Evolutionary conservation across 2,113 vertebrate genomes (phyloP), one percentile per base, ranked within the genome.

Genomic region (Hiodon alosoides): DNA sequence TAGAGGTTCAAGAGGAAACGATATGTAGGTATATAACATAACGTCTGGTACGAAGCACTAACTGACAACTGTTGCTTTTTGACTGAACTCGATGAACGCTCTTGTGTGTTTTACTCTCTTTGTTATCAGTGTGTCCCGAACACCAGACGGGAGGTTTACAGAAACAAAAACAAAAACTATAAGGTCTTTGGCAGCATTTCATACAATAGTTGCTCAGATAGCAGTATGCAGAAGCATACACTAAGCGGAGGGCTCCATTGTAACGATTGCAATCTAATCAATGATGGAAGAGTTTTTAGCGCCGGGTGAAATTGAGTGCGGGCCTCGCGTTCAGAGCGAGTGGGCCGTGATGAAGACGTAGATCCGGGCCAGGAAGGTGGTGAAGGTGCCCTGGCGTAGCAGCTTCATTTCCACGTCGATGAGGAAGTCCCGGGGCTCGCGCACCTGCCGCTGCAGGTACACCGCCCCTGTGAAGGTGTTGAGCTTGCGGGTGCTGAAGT

Each of bases 381-480:
- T 97, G 78, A 95, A 86, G 0, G 87, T 89, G 67, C 95, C 96
- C 84, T 96, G 94, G 8, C 96, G 90, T 86, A 95, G 92, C 7
- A 98, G 93, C 79, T 93, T 96, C 96, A 98, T 98, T 84, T 98
- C 95, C 58, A 98, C 96, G 0, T 98, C 95, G 66, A 98, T 80
- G 74, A 94, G 84, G 79, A 98, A 98, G 89, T 98, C 96, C 80
- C 88, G 91, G 0, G 95, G 91, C 78, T 94, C 82, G 0, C 78
- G 86, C 71, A 95, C 90, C 0, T 93, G 84, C 4, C 94, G 89
- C 84, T 96, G 93, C 71, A 98, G 89, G 75, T 89, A 94, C 0
- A 98, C 93, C 0, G 94, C 90, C 0, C 96, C 96, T 0, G 93
- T 97, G 87, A 93, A 95, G 51, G 93, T 83, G 78, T 95, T 96